Conservation (phyloP, 2,113 vertebrate genomes). For the Myotis yumanensis region DNA sequence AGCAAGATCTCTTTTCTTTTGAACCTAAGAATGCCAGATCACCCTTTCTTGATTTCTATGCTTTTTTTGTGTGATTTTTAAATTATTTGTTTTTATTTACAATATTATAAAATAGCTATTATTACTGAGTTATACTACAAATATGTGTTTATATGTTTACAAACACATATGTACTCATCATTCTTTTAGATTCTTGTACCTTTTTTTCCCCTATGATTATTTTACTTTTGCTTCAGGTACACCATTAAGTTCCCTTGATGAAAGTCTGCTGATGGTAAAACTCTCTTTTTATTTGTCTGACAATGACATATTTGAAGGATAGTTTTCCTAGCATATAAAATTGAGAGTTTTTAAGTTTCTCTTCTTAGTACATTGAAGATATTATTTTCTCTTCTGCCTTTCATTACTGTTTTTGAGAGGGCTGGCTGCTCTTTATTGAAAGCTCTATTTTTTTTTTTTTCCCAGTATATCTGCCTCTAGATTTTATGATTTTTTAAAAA, state of each 20-base stretch:
- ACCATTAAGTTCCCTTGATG: neutral
- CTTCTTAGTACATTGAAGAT: neutral
- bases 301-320: neutral
- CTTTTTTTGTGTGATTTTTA: constrained; percentile 8
- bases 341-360: neutral
- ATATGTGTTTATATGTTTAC: neutral
- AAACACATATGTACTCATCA: neutral
- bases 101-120: neutral
- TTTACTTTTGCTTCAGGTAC: neutral
- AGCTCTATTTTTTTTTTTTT: neutral
- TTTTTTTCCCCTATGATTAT: neutral
- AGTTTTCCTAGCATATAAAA: neutral
- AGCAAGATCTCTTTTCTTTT: neutral
- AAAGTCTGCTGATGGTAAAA: neutral
- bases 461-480: neutral
- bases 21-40: neutral
- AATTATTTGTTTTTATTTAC: neutral
- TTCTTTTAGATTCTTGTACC: neutral
- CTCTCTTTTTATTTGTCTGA: neutral
- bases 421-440: neutral
- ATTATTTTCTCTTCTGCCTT: neutral
- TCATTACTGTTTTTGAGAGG: neutral
- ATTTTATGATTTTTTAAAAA: neutral
- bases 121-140: neutral
- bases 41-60: neutral